Evolutionary conservation across 2,888 invertebrate genomes (phyloP).

Genomic region (Drosophila mayaguana): DNA sequence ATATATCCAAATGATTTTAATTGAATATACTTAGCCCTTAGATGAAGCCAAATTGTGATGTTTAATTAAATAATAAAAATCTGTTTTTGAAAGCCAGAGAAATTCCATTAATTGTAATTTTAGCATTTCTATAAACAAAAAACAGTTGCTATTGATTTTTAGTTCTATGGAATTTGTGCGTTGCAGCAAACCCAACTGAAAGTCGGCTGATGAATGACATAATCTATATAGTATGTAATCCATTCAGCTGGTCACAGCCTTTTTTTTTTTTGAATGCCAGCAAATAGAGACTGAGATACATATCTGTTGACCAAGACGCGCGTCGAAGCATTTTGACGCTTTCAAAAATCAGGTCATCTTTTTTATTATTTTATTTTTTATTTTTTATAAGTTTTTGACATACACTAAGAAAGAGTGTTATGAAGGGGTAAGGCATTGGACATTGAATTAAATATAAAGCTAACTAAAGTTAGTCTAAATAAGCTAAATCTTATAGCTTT

Average conservation of each 20-base stretch:
- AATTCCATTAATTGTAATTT: slow-evolving; percentile 35
- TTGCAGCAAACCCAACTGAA: slow-evolving; percentile 18
- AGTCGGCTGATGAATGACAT: slow-evolving; percentile 37
- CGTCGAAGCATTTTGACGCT: slow-evolving; percentile 3
- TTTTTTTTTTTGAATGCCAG: neutral
- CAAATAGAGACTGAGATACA: slow-evolving; percentile 3
- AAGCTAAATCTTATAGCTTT: neutral
- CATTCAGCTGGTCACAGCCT: slow-evolving; percentile 14
- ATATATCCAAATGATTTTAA: slow-evolving; percentile 23
- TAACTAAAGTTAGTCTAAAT: neutral
- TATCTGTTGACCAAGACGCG: slow-evolving; percentile 5
- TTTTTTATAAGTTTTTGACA: slow-evolving; percentile 15
- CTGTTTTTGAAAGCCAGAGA: neutral
- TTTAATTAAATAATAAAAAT: slow-evolving; percentile 10
- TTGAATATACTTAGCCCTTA: slow-evolving; percentile 13
- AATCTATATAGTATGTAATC: slow-evolving; percentile 17
- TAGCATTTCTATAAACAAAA: slow-evolving; percentile 21
- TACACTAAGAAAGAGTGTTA: slow-evolving; percentile 3
- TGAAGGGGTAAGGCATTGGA: neutral
- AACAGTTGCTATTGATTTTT: slow-evolving; percentile 11
- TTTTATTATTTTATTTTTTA: neutral
- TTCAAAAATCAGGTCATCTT: slow-evolving; percentile 23
- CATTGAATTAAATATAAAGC: neutral
- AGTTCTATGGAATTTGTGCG: slow-evolving; percentile 17
- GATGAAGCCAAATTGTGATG: slow-evolving; percentile 13